Evolutionary conservation across 2,797 vertebrate genomes (phyloP), one percentile per base, ranked within the genome.

Genomic region (Anabas testudineus): DNA sequence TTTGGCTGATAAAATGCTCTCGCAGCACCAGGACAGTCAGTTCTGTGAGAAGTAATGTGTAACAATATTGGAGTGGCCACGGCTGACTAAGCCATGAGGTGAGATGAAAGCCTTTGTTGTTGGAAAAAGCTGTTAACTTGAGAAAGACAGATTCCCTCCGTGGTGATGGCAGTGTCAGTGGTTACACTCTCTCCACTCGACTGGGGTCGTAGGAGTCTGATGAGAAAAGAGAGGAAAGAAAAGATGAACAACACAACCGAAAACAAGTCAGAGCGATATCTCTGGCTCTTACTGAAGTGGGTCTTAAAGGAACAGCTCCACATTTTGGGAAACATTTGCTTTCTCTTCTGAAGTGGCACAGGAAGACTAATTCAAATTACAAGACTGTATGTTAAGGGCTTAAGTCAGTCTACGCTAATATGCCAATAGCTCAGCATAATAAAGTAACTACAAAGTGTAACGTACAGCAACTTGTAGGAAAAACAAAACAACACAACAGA

Each of bases 131-230:
- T 80, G 82, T 84, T 82, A 82, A 67, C 57, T 78, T 60, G 73
- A 76, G 67, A 75, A 74, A 77, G 69, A 83, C 59, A 43, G 55
- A 69, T 89, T 79, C 85, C 84, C 81, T 87, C 85, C 76, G 85
- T 71, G 70, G 85, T 65, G 80, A 85, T 88, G 71, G 84, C 74
- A 78, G 83, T 64, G 69, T 87, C 84, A 48, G 61, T 72, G 75
- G 85, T 91, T 57, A 99, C 86, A 99, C 98, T 89, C 95, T 94
- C 92, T 99, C 98, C 85, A 99, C 97, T 91, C 95, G 95, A 92
- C 96, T 97, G 68, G 98, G 97, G 92, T 99, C 98, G 30, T 99
- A 99, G 0, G 92, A 85, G 87, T 95, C 95, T 96, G 88, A 83
- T 88, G 84, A 89, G 77, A 72, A 83, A 87, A 77, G 64, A 66